Percentiles rank a stretch among this genome's conserved stretches.
Evolutionary conservation across 2,113 vertebrate species (phyloP).

Genomic region (Isurus oxyrinchus): DNA sequence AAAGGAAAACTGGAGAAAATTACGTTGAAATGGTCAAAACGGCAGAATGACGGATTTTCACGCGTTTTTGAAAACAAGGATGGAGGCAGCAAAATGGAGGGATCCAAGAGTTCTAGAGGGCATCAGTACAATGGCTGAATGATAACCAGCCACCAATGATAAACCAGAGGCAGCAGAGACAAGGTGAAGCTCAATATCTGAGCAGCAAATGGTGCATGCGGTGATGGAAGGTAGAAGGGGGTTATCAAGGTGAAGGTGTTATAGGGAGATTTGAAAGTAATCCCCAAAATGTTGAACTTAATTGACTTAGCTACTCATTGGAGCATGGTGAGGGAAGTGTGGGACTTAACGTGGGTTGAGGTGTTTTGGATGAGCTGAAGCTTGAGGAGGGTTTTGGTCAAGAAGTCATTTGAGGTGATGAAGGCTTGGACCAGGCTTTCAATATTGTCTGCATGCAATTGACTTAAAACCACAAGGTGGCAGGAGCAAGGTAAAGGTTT

Average conservation of each 20-base stretch:
- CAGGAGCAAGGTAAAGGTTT: background rate
- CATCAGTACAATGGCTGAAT: too few relatives aligned
- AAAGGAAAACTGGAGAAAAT: too few relatives aligned
- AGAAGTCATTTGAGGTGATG: background rate
- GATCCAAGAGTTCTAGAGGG: too few relatives aligned
- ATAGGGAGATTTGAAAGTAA: background rate
- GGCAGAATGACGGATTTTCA: too few relatives aligned
- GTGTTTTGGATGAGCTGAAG: background rate
- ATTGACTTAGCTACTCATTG: background rate
- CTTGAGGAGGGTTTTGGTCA: background rate
- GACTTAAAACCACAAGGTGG: background rate
- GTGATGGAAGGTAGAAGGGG: background rate
- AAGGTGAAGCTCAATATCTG: background rate
- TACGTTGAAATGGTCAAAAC: too few relatives aligned
- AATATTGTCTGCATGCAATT: background rate
- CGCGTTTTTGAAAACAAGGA: too few relatives aligned
- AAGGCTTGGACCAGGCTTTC: background rate
- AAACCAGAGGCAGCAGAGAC: too few relatives aligned
- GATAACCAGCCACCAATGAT: too few relatives aligned
- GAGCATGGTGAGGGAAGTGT: background rate
- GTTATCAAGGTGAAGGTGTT: background rate
- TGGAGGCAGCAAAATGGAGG: too few relatives aligned
- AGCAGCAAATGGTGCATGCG: background rate
- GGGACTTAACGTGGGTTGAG: background rate
- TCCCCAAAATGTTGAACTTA: background rate